Conservation (phyloP, 1,140 invertebrate species). For the Drosophila albomicans region DNA sequence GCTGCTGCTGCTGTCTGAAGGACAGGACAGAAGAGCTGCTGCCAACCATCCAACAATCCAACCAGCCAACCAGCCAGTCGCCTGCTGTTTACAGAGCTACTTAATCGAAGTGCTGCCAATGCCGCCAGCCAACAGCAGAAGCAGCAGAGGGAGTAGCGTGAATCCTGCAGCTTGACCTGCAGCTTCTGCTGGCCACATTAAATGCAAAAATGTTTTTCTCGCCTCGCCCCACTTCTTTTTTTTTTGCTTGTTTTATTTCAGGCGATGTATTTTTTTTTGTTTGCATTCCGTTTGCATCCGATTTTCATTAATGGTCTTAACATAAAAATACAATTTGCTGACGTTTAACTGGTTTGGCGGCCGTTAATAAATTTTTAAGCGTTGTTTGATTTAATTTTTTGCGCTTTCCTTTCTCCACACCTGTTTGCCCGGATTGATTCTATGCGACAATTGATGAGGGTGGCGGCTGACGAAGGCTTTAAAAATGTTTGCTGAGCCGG, state of each 20-base stretch:
- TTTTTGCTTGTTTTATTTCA: constrained; percentile 17
- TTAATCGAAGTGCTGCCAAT: constrained; percentile 80
- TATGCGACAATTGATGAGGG: constrained; percentile 20
- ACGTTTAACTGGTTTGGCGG: constrained; percentile 75
- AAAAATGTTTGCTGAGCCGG: constrained; percentile 11
- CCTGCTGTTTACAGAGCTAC: constrained; percentile 79
- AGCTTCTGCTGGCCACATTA: constrained; percentile 41
- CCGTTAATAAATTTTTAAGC: constrained; percentile 78
- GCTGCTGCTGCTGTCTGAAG: constrained; percentile 15
- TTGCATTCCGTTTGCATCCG: constrained; percentile 73
- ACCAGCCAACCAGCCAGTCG: constrained; percentile 27
- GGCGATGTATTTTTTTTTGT: constrained; percentile 34
- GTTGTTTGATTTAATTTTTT: constrained; percentile 75
- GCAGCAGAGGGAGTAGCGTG: constrained; percentile 4
- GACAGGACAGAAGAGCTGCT: neutral
- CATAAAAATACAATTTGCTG: constrained; percentile 82
- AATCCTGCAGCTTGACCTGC: constrained; percentile 49
- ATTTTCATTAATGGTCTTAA: constrained; percentile 82
- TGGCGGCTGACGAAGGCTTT: neutral
- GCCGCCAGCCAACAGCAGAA: constrained; percentile 41
- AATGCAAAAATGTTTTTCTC: constrained; percentile 72
- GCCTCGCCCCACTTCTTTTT: constrained; percentile 26
- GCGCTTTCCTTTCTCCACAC: neutral
- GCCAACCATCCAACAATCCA: neutral
- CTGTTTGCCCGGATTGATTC: constrained; percentile 15